Evolutionary conservation across 1,140 invertebrate species (phyloP).

Genomic region (Galleria mellonella): DNA sequence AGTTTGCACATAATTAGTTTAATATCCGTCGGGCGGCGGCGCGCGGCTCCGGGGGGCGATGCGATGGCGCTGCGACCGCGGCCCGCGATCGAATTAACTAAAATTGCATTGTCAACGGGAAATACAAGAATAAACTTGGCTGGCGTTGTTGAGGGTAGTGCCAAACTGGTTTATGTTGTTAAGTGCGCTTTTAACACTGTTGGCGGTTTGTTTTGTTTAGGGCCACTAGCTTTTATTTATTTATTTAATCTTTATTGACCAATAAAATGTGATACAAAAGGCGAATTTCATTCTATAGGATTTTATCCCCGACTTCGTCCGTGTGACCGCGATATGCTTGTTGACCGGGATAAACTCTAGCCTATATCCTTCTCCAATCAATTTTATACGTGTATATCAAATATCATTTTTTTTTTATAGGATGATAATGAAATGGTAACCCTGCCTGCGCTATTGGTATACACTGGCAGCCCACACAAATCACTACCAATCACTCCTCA

Average conservation of each 20-base stretch:
- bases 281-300: no score
- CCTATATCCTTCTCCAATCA: no score
- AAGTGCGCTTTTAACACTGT: not conserved
- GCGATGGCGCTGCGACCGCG: slow-evolving; percentile 9
- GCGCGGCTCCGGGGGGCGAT: slow-evolving; percentile 15
- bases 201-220: no score
- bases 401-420: no score
- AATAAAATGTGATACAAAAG: no score
- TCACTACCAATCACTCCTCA: no score
- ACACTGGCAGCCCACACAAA: not conserved
- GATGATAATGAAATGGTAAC: no score
- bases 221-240: not conserved
- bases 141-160: slow-evolving; percentile 1
- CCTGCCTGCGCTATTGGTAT: not conserved
- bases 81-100: slow-evolving; percentile 51
- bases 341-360: no score
- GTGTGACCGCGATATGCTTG: no score
- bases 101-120: slow-evolving; percentile 63
- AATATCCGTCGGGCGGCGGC: not conserved
- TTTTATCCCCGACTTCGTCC: not conserved
- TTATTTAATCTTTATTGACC: no score
- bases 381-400: no score
- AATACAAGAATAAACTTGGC: slow-evolving; percentile 11
- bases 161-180: not conserved
- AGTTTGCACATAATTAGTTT: slow-evolving; percentile 2